Conservation (phyloP, 2,113 vertebrate species). For the Malurus elegans region DNA sequence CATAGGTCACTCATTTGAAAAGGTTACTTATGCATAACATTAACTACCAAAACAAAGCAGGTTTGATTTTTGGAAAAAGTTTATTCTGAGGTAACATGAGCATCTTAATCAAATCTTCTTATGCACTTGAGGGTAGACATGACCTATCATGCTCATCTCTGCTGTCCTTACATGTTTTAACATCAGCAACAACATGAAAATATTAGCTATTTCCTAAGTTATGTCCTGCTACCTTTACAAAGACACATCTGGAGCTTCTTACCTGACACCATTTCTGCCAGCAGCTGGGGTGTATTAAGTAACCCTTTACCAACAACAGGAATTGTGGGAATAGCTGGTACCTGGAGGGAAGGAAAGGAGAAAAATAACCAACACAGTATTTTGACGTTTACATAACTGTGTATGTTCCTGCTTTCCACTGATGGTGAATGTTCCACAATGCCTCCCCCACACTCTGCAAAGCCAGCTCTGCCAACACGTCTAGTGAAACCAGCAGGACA, state of each 20-base stretch:
- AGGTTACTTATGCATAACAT: not conserved
- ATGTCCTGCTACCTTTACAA: not conserved
- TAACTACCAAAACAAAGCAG: fast-evolving
- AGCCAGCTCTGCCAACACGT: not conserved
- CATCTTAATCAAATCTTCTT: not conserved
- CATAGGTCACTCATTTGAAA: not conserved
- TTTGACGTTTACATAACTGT: not conserved
- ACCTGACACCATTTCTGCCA: slow-evolving; percentile 82
- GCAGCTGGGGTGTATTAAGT: slow-evolving; percentile 65
- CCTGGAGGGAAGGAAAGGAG: slow-evolving; percentile 42
- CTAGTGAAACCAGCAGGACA: not conserved
- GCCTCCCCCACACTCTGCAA: not conserved
- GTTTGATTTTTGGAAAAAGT: not conserved
- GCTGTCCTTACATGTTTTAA: not conserved
- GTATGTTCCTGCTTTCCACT: not conserved
- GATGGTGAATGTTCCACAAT: not conserved
- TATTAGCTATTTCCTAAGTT: fast-evolving
- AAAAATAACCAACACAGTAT: not conserved
- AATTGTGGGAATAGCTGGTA: slow-evolving; percentile 58
- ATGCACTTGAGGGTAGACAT: not conserved
- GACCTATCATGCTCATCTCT: not conserved
- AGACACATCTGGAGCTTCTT: not conserved
- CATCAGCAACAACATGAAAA: not conserved
- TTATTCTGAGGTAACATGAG: not conserved
- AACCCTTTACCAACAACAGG: slow-evolving; percentile 58